phyloP scores from a whole-genome alignment of 2,888 invertebrate genomes.

The Cerastoderma edule region DNA sequence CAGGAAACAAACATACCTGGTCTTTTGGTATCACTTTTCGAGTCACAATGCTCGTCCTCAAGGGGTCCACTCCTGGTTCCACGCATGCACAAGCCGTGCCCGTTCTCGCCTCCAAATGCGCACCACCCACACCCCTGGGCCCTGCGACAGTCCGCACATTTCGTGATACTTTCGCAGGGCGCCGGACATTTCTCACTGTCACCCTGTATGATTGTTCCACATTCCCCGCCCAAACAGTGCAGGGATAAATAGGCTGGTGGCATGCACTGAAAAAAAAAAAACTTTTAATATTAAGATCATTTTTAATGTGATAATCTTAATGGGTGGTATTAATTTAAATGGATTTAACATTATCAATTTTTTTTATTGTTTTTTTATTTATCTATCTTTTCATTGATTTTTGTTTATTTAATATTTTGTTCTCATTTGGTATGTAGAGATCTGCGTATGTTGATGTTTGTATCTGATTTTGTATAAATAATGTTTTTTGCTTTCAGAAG shows the following conservation, averaged over 20 bases:
- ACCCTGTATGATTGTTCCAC: slow-evolving; percentile 87
- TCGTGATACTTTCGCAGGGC: slow-evolving; percentile 91
- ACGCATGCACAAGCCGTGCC: slow-evolving; percentile 92
- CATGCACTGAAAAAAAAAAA: slow-evolving; percentile 87
- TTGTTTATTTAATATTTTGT: too few relatives aligned
- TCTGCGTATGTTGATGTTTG: too few relatives aligned
- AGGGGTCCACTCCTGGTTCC: slow-evolving; percentile 89
- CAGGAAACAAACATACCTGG: slow-evolving; percentile 21
- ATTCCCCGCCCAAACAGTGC: slow-evolving; percentile 95
- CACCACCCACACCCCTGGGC: slow-evolving; percentile 98
- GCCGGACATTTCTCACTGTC: slow-evolving; percentile 91
- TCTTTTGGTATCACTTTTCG: slow-evolving; percentile 24
- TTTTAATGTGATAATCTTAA: too few relatives aligned
- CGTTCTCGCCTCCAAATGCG: slow-evolving; percentile 86
- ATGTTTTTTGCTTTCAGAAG: too few relatives aligned
- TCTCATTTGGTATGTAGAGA: too few relatives aligned
- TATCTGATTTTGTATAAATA: too few relatives aligned
- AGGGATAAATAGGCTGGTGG: slow-evolving; percentile 94
- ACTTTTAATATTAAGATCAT: too few relatives aligned
- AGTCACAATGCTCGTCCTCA: slow-evolving; percentile 36
- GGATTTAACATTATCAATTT: too few relatives aligned
- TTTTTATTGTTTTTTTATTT: too few relatives aligned
- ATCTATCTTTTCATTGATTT: too few relatives aligned
- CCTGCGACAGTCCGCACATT: slow-evolving; percentile 93
- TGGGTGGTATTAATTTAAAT: too few relatives aligned